Evolutionary conservation across 1,140 invertebrate species (phyloP), one percentile per base, ranked within the genome.

Genomic region (Apis laboriosa): DNA sequence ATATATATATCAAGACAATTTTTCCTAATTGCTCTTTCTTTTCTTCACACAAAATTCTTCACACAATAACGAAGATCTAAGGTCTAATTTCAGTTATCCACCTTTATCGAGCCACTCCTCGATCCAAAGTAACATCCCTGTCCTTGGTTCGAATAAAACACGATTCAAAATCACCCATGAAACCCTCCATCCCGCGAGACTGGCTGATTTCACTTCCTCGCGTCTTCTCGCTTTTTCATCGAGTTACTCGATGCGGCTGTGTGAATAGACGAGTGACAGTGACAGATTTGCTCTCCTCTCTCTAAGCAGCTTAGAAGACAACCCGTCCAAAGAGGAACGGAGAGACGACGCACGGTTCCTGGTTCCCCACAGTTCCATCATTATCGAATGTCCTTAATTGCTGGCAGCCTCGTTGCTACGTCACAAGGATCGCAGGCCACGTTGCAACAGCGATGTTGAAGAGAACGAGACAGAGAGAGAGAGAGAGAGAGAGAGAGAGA

Each of bases 331-430:
- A 13, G 49, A 28, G 49, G 13, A 34, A 64, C n/a, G 24, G 51
- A 77, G 72, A 74, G 53, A 72, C 21, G 49, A 56, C 21, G 49
- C 43, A 34, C 24, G 66, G 73, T 84, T 76, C 75, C 77, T 66
- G 76, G 61, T 83, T 83, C 72, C 73, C 43, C 64, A 61, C 73
- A 78, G 80, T 88, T 84, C 77, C 80, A 84, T 88, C 84, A 83
- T 88, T 88, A 88, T 88, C 87, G 86, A 88, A 80, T 84, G 80
- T 74, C 87, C 86, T 88, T 88, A 88, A 88, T 88, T 88, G 86
- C 87, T 63, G 79, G 60, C 74, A 75, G 68, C 43, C 71, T 58
- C 64, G 77, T 83, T 73, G 28, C 24, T 53, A 24, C 64, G 70
- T 73, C 74, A 56, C 51, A 43, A 53, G 51, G 64, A 34, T 75